Base-by-base conservation (phyloP, 2,797 vertebrate species). In the Sebastes goodei region DNA sequence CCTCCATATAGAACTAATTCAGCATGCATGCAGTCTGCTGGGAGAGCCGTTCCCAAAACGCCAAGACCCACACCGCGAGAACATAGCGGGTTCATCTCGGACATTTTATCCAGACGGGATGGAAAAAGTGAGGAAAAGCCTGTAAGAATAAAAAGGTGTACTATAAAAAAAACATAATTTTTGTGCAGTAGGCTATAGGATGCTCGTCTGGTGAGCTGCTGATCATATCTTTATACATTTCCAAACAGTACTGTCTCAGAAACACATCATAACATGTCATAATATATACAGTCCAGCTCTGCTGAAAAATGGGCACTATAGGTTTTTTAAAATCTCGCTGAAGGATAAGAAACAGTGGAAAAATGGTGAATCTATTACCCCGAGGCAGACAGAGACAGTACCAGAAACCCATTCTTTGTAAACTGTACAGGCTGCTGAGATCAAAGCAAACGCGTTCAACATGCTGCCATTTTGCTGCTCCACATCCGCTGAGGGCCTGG, bases 361-460 rank as follows among this genome's bases (percentile, higher is more conserved):
- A 88, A 88, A 86, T 73, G 53, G 86, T 80, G 84, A 81, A 89
- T 92, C 76, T 90, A 86, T 90, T 85, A 86, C 76, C 63, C 30
- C 8, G 73, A 79, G 82, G 32, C 78, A 76, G 82, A 88, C 81
- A 82, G 81, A 89, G 88, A 89, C 82, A 10, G 85, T 78, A 89
- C 85, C 74, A 88, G 84, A 91, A 84, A 88, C 73, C 82, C 60
- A 68, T 76, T 82, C 89, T 92, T 83, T 89, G 82, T 89, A 86
- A 91, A 90, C 85, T 83, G 73, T 80, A 74, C 81, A 80, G 88
- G 91, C 86, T 89, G 87, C 77, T 2, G 55, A 91, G 89, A 94
- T 94, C 88, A 94, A 94, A 94, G 89, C 86, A 84, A 90, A 90
- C 69, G 14, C 80, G 9, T 92, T 92, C 87, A 92, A 89, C 92